Conservation (phyloP, 2,888 invertebrate genomes). For the Salticus scenicus region DNA sequence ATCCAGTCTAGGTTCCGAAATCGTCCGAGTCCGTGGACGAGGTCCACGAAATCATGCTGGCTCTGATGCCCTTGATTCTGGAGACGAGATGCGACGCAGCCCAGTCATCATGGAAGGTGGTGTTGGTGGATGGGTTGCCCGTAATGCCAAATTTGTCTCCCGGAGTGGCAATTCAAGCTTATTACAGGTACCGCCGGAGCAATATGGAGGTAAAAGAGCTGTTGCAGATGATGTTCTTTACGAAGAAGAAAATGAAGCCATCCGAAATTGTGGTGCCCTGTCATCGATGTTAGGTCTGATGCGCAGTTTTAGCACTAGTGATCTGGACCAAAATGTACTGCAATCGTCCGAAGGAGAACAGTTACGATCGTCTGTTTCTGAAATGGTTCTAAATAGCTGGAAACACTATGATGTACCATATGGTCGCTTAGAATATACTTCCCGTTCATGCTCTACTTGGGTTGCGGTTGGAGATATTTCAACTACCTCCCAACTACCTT, state of each 20-base stretch:
- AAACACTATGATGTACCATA: conserved; percentile 74
- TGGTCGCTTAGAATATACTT: conserved; percentile 80
- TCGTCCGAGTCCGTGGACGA: conserved; percentile 38
- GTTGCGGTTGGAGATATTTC: conserved; percentile 86
- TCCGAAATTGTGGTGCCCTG: conserved; percentile 86
- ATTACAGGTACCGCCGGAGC: conserved; percentile 71
- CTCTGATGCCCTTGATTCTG: conserved; percentile 52
- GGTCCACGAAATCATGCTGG: conserved; percentile 30
- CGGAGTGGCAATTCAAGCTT: conserved; percentile 29
- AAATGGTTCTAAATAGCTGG: conserved; percentile 72
- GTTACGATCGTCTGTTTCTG: conserved; percentile 75
- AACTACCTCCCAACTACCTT: conserved; percentile 87
- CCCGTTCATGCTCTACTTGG: conserved; percentile 89
- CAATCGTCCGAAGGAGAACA: conserved; percentile 73
- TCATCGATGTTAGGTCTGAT: conserved; percentile 85
- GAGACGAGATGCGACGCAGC: conserved; percentile 57
- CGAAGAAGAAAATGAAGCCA: conserved; percentile 86
- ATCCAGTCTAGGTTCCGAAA: conserved; percentile 78
- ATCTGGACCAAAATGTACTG: conserved; percentile 78
- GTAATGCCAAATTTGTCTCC: conserved; percentile 10
- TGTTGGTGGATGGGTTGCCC: conserved; percentile 56
- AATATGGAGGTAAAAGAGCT: conserved; percentile 63
- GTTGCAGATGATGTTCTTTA: conserved; percentile 79
- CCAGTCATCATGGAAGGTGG: conserved; percentile 57
- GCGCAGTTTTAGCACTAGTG: conserved; percentile 88